Conservation (phyloP, 2,113 vertebrate genomes). For the Malurus elegans region DNA sequence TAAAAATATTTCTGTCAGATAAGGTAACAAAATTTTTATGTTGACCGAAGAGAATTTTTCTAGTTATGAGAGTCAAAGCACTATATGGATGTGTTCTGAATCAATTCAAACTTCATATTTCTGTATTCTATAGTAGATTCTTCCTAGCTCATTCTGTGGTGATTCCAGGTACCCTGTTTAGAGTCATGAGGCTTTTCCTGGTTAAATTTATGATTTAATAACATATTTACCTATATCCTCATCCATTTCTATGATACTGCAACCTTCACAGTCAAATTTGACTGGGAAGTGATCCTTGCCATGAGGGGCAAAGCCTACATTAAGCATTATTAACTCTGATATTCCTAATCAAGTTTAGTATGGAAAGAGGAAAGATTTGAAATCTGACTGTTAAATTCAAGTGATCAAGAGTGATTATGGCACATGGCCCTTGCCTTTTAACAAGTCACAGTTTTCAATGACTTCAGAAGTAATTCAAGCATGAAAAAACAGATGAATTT, state of each 20-base stretch:
- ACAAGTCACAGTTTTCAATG: not conserved
- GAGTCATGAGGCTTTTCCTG: not conserved
- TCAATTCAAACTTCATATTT: rapidly evolving
- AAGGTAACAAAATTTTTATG: not conserved
- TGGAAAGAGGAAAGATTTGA: not conserved
- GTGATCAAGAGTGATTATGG: not conserved
- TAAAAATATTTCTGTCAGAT: not conserved
- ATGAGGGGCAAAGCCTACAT: not conserved
- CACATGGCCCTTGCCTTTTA: not conserved
- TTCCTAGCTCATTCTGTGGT: not conserved
- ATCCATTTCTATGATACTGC: not conserved
- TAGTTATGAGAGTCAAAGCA: not conserved
- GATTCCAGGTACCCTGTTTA: not conserved
- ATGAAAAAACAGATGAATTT: not conserved
- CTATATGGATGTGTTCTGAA: not conserved
- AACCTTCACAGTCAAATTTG: not conserved
- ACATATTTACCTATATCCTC: not conserved
- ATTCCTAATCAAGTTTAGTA: not conserved
- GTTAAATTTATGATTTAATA: not conserved
- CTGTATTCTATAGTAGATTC: not conserved
- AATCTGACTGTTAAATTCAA: not conserved
- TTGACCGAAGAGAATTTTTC: not conserved
- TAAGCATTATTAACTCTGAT: not conserved
- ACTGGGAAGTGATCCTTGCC: not conserved
- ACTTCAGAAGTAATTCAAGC: not conserved